A percentile compares a stretch with the other conserved stretches of the same genome.
Evolutionary conservation across 2,888 invertebrate genomes (phyloP).

Genomic region (Cremastinae sp.): DNA sequence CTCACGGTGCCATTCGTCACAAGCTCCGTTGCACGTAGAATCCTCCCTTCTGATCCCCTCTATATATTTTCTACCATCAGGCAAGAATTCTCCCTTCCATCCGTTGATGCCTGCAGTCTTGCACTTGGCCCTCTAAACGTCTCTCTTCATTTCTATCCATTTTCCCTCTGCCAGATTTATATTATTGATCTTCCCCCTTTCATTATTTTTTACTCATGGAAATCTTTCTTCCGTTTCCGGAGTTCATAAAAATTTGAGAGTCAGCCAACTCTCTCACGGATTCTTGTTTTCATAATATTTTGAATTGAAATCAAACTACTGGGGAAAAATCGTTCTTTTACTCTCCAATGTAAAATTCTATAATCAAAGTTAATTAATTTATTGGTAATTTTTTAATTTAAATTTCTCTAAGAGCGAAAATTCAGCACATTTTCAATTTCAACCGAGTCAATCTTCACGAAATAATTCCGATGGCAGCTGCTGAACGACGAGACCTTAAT

Average conservation of each 20-base stretch:
- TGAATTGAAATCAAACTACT: no score
- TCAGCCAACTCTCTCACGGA: no score
- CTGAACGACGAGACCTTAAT: not conserved
- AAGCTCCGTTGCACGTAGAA: slow-evolving; percentile 55
- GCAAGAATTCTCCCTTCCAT: slow-evolving; percentile 17
- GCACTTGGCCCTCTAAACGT: slow-evolving; percentile 43
- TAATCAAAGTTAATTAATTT: no score
- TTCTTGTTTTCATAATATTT: no score
- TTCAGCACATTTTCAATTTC: no score
- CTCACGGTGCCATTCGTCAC: slow-evolving; percentile 66
- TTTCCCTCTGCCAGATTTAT: slow-evolving; percentile 8
- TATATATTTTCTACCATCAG: slow-evolving; percentile 22
- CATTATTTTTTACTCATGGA: not conserved
- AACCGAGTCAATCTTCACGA: no score
- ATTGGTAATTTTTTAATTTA: no score
- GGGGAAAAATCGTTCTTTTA: no score
- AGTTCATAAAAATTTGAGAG: not conserved
- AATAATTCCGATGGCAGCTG: no score
- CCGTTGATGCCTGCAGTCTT: slow-evolving; percentile 6
- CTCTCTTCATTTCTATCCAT: slow-evolving; percentile 26
- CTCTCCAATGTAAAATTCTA: no score
- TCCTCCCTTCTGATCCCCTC: slow-evolving; percentile 33
- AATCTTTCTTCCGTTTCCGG: no score
- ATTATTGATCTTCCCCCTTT: slow-evolving; percentile 48
- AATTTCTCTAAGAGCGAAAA: no score